A percentile compares a stretch with the other conserved stretches of the same genome.
These are phyloP conservation scores for Hirtodrosophila confusa DNA, from an alignment of 2,888 invertebrate species.

Conservation along the genomic window DNA sequence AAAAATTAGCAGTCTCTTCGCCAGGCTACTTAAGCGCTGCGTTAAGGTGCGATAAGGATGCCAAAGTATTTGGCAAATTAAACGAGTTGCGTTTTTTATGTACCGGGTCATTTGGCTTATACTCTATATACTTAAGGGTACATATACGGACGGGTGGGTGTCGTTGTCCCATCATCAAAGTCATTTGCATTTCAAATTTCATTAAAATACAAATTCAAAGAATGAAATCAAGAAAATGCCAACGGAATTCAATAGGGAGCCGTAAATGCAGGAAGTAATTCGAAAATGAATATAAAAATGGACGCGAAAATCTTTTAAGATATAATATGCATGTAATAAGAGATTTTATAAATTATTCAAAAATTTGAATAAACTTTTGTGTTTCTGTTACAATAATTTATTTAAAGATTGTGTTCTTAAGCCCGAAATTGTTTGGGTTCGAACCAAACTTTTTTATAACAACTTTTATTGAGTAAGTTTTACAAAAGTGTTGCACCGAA, in stretches of 20 bases:
- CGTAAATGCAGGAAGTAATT: constrained; percentile 26
- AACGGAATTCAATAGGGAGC: constrained; percentile 31
- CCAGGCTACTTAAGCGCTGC: constrained; percentile 63
- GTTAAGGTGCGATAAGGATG: constrained; percentile 73
- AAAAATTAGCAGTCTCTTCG: constrained; percentile 72
- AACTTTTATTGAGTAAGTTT: too few relatives aligned
- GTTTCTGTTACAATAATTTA: too few relatives aligned
- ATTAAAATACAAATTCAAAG: constrained; percentile 65
- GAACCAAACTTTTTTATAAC: too few relatives aligned
- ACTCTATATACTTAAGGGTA: constrained; percentile 30
- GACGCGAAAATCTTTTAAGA: constrained; percentile 32
- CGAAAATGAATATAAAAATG: constrained; percentile 4
- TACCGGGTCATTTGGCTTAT: constrained; percentile 47
- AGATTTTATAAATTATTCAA: constrained; percentile 12
- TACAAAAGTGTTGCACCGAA: too few relatives aligned
- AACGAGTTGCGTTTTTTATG: constrained; percentile 61
- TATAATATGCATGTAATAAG: constrained; percentile 38
- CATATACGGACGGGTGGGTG: constrained; percentile 5
- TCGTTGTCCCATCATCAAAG: constrained; percentile 34
- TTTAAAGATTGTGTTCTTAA: too few relatives aligned
- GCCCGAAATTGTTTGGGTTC: too few relatives aligned
- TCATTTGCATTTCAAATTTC: constrained; percentile 64
- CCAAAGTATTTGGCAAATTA: constrained; percentile 69
- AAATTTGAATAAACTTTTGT: neutral
- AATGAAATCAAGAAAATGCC: constrained; percentile 29